A percentile compares a stretch with the other conserved stretches of the same genome.
Evolutionary conservation across 1,140 invertebrate species (phyloP).

Genomic region (Neodiprion virginianus): DNA sequence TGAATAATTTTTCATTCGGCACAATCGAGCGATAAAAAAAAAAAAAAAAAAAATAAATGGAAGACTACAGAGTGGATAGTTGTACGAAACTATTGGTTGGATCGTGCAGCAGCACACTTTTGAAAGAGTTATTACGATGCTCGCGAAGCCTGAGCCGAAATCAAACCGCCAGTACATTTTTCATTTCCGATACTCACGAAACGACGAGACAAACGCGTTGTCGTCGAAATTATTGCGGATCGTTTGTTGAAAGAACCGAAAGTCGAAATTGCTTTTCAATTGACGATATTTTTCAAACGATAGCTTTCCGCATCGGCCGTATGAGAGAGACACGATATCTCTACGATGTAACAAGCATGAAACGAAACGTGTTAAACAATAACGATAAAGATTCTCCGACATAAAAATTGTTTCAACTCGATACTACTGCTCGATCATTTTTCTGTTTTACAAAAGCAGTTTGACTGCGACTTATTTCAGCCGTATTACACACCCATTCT

Average conservation of each 20-base stretch:
- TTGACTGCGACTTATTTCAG: too few species aligned
- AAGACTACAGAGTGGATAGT: too few species aligned
- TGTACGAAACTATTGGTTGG: too few species aligned
- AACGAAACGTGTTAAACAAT: not conserved
- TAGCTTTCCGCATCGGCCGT: conserved; percentile 21
- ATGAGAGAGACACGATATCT: too few species aligned
- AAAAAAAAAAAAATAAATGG: too few species aligned
- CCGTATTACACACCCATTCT: too few species aligned
- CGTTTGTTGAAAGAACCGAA: not conserved
- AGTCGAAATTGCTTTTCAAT: conserved; percentile 28
- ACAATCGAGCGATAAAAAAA: too few species aligned
- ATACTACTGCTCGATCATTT: not conserved
- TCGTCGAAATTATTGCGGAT: not conserved
- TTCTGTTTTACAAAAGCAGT: too few species aligned
- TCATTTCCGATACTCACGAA: not conserved
- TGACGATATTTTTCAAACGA: conserved; percentile 28
- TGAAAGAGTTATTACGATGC: not conserved
- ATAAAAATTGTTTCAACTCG: not conserved
- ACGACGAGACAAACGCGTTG: not conserved
- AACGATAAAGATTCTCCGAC: not conserved
- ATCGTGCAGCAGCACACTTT: not conserved
- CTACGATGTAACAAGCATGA: too few species aligned
- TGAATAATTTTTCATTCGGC: too few species aligned
- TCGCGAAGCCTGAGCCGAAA: not conserved
- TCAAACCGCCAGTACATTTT: not conserved